Evolutionary conservation across 2,888 invertebrate genomes (phyloP).

Genomic region (Chrysolina oricalcia): DNA sequence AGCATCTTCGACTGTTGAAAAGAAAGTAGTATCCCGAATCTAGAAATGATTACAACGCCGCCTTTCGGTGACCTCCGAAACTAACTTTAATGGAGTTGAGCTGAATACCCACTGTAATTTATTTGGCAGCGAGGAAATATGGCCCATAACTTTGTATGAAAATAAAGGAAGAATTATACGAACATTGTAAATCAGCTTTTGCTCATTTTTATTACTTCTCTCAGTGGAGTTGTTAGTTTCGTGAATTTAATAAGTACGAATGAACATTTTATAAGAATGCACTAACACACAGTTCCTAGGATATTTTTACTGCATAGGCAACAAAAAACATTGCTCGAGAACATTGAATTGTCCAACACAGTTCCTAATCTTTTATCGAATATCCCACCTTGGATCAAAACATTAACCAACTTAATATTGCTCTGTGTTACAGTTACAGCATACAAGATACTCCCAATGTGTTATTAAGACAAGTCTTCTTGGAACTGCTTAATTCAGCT

Average conservation of each 20-base stretch:
- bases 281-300: too few relatives aligned
- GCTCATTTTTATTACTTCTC: slow-evolving; percentile 69
- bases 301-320: too few relatives aligned
- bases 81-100: slow-evolving; percentile 72
- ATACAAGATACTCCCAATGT: too few relatives aligned
- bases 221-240: slow-evolving; percentile 61
- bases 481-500: too few relatives aligned
- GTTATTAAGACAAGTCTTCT: too few relatives aligned
- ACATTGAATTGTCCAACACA: too few relatives aligned
- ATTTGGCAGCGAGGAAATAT: slow-evolving; percentile 72
- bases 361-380: too few relatives aligned
- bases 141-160: slow-evolving; percentile 73
- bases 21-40: not conserved
- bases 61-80: slow-evolving; percentile 68
- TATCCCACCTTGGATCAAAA: too few relatives aligned
- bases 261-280: not conserved
- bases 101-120: slow-evolving; percentile 72
- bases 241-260: slow-evolving; percentile 35
- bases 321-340: too few relatives aligned
- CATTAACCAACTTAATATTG: too few relatives aligned
- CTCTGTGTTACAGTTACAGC: too few relatives aligned
- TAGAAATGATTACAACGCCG: slow-evolving; percentile 34
- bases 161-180: slow-evolving; percentile 73
- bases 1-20: not conserved
- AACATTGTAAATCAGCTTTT: slow-evolving; percentile 72